Conservation (phyloP, 2,888 invertebrate genomes). For the Apoda limacodes region DNA sequence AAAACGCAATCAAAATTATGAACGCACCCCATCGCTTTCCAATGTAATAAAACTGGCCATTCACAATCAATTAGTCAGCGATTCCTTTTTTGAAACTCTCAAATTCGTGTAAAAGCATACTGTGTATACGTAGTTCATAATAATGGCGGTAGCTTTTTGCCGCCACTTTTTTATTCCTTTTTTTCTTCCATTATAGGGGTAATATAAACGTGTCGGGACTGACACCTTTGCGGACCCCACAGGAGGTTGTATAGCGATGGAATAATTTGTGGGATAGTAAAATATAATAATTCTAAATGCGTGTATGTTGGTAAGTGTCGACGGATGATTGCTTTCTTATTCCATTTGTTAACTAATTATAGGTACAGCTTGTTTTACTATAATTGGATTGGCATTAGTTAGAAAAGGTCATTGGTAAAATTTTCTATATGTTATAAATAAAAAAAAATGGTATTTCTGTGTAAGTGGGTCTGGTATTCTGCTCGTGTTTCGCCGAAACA, state of each 20-base stretch:
- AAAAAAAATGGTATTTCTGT: too few species aligned
- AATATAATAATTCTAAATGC: constrained; percentile 45
- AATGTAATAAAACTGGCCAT: constrained; percentile 41
- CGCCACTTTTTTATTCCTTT: constrained; percentile 32
- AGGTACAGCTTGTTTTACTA: too few species aligned
- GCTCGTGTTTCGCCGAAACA: too few species aligned
- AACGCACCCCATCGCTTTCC: constrained; percentile 38
- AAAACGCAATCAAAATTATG: not conserved
- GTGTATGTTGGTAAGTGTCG: constrained; percentile 27
- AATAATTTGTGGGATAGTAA: constrained; percentile 61
- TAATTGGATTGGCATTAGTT: too few species aligned
- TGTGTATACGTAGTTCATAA: constrained; percentile 30
- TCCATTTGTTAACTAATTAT: too few species aligned
- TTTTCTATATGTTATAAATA: too few species aligned
- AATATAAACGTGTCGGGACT: constrained; percentile 61
- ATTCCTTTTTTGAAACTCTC: constrained; percentile 41
- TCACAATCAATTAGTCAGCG: constrained; percentile 63
- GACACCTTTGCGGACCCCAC: constrained; percentile 66
- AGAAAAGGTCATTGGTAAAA: too few species aligned
- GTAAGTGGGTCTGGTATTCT: too few species aligned
- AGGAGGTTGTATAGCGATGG: constrained; percentile 35
- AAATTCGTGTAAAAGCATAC: constrained; percentile 48
- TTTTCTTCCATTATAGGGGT: constrained; percentile 55
- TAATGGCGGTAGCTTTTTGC: constrained; percentile 50
- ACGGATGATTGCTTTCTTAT: constrained; percentile 24